Conservation (phyloP, 2,888 invertebrate genomes). For the Drosophila incognita region DNA sequence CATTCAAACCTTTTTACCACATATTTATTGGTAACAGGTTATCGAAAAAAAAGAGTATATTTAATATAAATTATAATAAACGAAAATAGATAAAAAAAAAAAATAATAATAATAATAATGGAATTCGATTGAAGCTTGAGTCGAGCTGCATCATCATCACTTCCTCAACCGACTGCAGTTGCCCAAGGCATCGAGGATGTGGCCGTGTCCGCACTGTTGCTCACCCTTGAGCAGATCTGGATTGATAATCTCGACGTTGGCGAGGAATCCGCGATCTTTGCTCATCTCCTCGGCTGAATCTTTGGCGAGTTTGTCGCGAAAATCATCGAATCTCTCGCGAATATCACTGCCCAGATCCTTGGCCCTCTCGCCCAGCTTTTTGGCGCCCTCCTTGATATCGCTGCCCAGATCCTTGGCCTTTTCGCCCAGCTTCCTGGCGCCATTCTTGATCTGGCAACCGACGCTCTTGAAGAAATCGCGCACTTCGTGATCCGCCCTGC, state of each 20-base stretch:
- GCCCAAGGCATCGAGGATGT: slow-evolving; percentile 83
- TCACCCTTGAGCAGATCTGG: slow-evolving; percentile 81
- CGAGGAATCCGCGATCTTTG: slow-evolving; percentile 64
- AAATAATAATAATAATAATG: not conserved
- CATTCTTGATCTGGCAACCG: slow-evolving; percentile 80
- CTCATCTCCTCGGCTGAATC: slow-evolving; percentile 74
- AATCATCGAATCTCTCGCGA: slow-evolving; percentile 76
- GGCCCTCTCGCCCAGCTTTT: slow-evolving; percentile 78
- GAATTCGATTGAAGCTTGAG: not conserved
- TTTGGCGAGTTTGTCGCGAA: slow-evolving; percentile 77
- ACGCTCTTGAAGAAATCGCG: slow-evolving; percentile 78
- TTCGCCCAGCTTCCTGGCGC: slow-evolving; percentile 76
- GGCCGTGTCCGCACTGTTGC: slow-evolving; percentile 82
- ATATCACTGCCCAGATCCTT: slow-evolving; percentile 79
- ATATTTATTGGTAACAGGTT: not conserved
- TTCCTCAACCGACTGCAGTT: slow-evolving; percentile 82
- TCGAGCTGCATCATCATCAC: slow-evolving; percentile 46
- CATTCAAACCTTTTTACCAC: not conserved
- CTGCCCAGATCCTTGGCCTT: slow-evolving; percentile 80
- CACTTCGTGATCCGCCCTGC: slow-evolving; percentile 75
- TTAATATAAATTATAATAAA: slow-evolving; percentile 7
- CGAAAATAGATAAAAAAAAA: slow-evolving; percentile 19
- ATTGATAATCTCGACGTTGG: slow-evolving; percentile 82
- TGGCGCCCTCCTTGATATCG: slow-evolving; percentile 79
- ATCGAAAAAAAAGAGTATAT: slow-evolving; percentile 3